Evolutionary conservation across 2,888 invertebrate species (phyloP).

Genomic region (Parnassius glacialis): DNA sequence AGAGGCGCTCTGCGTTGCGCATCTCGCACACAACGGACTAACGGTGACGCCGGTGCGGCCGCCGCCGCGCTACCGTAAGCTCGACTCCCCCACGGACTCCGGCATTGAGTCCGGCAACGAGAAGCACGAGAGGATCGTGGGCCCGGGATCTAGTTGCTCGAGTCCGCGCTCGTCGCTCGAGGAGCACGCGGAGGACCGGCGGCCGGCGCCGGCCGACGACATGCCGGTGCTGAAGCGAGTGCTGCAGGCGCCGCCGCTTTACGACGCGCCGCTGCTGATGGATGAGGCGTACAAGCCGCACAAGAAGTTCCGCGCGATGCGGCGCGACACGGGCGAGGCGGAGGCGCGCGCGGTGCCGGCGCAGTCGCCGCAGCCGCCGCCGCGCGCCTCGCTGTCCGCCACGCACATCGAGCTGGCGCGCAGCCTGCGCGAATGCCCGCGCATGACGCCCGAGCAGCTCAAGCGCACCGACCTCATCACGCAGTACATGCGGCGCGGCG

Average conservation of each 20-base stretch:
- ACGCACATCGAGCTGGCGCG: constrained; percentile 95
- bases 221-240: constrained; percentile 97
- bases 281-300: constrained; percentile 97
- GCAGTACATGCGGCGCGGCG: constrained; percentile 93
- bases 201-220: constrained; percentile 86
- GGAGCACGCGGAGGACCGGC: constrained; percentile 85
- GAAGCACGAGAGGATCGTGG: constrained; percentile 87
- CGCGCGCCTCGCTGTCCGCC: constrained; percentile 85
- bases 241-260: constrained; percentile 94
- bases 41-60: constrained; percentile 86
- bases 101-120: constrained; percentile 96
- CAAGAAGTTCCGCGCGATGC: constrained; percentile 94
- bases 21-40: constrained; percentile 86
- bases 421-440: constrained; percentile 94
- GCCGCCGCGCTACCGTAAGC: constrained; percentile 87
- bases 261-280: constrained; percentile 94
- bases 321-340: constrained; percentile 90
- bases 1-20: constrained; percentile 85
- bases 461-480: constrained; percentile 96
- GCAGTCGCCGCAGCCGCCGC: constrained; percentile 78
- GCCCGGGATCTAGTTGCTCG: constrained; percentile 89
- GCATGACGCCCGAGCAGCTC: constrained; percentile 95
- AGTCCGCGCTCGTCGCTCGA: constrained; percentile 92
- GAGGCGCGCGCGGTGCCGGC: constrained; percentile 73
- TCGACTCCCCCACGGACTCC: constrained; percentile 95